Evolutionary conservation across 1,140 invertebrate species (phyloP), one percentile per base, ranked within the genome.

Genomic region (Cydia fagiglandana): DNA sequence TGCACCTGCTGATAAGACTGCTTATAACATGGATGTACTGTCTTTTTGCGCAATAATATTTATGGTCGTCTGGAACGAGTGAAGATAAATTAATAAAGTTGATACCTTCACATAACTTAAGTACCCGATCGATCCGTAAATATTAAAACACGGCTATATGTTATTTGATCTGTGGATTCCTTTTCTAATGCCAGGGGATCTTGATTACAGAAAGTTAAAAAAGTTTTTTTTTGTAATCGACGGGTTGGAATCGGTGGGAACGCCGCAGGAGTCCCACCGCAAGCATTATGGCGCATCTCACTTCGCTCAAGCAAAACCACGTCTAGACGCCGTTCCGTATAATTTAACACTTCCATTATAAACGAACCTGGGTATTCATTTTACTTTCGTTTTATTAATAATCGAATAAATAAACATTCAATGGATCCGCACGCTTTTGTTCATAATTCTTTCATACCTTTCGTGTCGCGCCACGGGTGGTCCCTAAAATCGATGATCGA

Each of bases 281-380:
- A 88, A 86, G 76, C 81, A 77, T 78, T 79, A 80, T 83, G 81
- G 84, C 83, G 81, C 76, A 82, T 81, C 83, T 84, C 78, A 79
- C 80, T 77, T 84, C 86, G 87, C 73, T 77, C 80, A 84, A 86
- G 88, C 88, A 90, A 90, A 91, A 90, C 88, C 86, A 83, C 81
- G 89, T 90, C 89, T 90, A 92, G 89, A 92, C 85, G 78, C 73
- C 77, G 73, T 75, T 82, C 77, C 86, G 80, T 88, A 82, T 84
- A 87, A 73, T 73, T 84, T 82, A 88, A 85, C 77, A 83, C 82
- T 80, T 78, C 84, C 81, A 88, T 86, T 88, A 85, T 86, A 85
- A 78, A 77, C 81, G 76, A 85, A 86, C 82, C 85, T 83, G 77
- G 77, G 76, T 85, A 79, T 84, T 80, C 79, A 76, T 82, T 61